Evolutionary conservation across 35 echinoderm and acorn worm species (phyloP), one percentile per base, ranked within the genome.

Genomic region (Strongylocentrotus purpuratus): DNA sequence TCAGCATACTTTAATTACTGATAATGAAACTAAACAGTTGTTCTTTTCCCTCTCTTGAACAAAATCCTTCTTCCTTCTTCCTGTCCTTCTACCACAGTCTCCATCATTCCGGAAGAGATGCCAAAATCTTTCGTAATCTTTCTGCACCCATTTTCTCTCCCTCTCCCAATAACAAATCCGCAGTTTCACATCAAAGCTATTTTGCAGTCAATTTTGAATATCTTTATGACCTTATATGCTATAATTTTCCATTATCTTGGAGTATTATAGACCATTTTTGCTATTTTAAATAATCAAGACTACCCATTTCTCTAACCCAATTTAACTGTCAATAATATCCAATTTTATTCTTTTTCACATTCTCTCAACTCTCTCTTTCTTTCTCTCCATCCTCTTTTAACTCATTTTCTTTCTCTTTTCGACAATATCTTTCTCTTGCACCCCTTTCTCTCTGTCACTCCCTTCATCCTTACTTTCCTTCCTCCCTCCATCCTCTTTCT

Each of bases 11-110:
- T 46, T 93, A 93, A 93, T 93, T 93, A 93, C 32, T 93, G 91
- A 46, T 93, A 93, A 93, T 93, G 91, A 93, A 93, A 93, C 91
- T 89, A 25, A 46, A 10, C 87, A 89, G 32, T 89, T 89, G 33
- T 41, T 89, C n/a, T 18, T 41, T 89, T 89, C n/a, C 18, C 9
- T 33, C 45, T 89, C 87, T 89, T 25, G 65, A 78, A 78, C 25
- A 78, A 55, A 55, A 12, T 55, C 15, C 65, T 78, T 78, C 3
- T 7, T 7, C 20, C 5, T n/a, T 6, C 28, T 78, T 78, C 5
- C 4, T 15, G 65, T 78, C 65, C 6, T 78, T 78, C 22, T 78
- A 71, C 61, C 61, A 78, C 3, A n/a, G 20, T 78, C 50, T 78
- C 7, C 5, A 78, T n/a, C 22, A 78, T 28, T 28, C 20, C 22